Conservation (phyloP, 2,113 vertebrate genomes). For the Globicephala melas region DNA sequence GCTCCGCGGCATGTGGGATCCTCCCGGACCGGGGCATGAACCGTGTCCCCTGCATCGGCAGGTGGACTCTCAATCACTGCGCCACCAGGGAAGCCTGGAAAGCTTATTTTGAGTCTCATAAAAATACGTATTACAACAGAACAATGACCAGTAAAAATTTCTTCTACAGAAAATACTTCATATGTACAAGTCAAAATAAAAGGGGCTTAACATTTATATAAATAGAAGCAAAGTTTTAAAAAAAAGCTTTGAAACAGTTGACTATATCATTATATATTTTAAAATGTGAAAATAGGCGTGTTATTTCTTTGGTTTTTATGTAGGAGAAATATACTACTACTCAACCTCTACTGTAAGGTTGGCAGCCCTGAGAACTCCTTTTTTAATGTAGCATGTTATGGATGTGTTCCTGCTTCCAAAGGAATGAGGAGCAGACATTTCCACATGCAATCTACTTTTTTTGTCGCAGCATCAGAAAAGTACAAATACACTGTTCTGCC, state of each 20-base stretch:
- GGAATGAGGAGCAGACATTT: slow-evolving; percentile 42
- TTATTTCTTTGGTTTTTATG: background rate
- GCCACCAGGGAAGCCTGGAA: too few relatives aligned
- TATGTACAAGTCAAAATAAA: slow-evolving; percentile 61
- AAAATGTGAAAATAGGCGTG: background rate
- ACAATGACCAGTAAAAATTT: slow-evolving; percentile 53
- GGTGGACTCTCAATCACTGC: too few relatives aligned
- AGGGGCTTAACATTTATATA: slow-evolving; percentile 49
- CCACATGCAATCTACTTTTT: slow-evolving; percentile 60
- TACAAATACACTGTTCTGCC: background rate
- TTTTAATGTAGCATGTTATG: slow-evolving; percentile 65
- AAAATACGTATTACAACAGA: slow-evolving; percentile 58
- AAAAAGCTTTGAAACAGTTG: slow-evolving; percentile 58
- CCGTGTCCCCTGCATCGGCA: too few relatives aligned
- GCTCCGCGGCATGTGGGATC: too few relatives aligned
- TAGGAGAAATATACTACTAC: slow-evolving; percentile 75
- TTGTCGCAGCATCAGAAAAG: background rate
- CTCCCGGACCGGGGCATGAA: too few relatives aligned
- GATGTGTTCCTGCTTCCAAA: slow-evolving; percentile 42
- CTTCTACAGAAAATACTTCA: slow-evolving; percentile 59
- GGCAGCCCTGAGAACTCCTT: slow-evolving; percentile 73
- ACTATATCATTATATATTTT: slow-evolving; percentile 49
- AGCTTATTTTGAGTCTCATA: slow-evolving; percentile 53
- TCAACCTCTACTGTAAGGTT: slow-evolving; percentile 71
- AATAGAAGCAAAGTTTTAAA: slow-evolving; percentile 53